Conservation (phyloP, 2,113 vertebrate genomes). For the Pygoscelis antarcticus region DNA sequence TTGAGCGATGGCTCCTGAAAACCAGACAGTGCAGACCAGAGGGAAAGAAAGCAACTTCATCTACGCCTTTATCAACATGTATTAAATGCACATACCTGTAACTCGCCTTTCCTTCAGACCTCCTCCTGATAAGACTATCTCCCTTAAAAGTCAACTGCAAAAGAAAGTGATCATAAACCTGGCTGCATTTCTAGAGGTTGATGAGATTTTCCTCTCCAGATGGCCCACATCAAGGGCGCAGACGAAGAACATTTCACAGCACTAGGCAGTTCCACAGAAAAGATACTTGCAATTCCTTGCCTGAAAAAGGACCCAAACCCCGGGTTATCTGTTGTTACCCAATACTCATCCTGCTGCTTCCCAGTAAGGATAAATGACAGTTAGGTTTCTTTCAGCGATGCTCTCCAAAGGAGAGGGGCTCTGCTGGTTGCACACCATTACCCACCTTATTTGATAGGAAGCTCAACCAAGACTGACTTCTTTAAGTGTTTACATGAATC, state of each 20-base stretch:
- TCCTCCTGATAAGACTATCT: not conserved
- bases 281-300: not conserved
- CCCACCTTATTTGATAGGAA: constrained; percentile 5
- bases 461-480: not conserved
- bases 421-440: not conserved
- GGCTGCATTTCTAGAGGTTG: not conserved
- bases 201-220: constrained; percentile 68
- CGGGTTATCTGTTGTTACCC: not conserved
- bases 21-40: not conserved
- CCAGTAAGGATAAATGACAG: not conserved
- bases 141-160: constrained; percentile 13
- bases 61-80: not conserved
- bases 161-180: constrained; percentile 8
- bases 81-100: constrained; percentile 33
- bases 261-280: not conserved
- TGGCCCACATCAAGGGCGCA: constrained; percentile 70
- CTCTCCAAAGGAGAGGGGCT: not conserved
- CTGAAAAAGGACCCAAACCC: not conserved
- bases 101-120: not conserved
- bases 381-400: not conserved
- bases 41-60: not conserved
- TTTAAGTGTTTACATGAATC: constrained; percentile 16
- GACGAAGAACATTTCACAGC: not conserved
- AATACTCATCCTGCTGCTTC: not conserved
- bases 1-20: not conserved